A percentile compares a stretch with the other conserved stretches of the same genome.
Evolutionary conservation across 37 sponge, comb jelly and placozoan species (phyloP).

Genomic region (Aphrocallistes beatrix): DNA sequence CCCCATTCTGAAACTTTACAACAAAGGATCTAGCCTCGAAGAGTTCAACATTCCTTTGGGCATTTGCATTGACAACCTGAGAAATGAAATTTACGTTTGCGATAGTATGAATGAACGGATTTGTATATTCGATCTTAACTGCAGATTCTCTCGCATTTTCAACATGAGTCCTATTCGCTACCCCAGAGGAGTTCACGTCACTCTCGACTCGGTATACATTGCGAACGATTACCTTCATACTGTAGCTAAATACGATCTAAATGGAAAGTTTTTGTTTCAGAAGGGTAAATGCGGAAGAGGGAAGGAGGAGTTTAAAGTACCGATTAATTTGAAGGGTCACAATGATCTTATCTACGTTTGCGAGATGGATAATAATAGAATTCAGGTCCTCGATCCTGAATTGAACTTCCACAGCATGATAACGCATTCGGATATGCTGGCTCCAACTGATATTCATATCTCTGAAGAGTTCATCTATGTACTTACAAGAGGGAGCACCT

Average conservation of each 20-base stretch:
- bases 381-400: background rate
- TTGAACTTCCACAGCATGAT: background rate
- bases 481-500: background rate
- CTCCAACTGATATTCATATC: background rate
- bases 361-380: background rate
- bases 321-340: background rate
- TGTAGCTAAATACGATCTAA: background rate
- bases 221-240: background rate
- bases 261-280: background rate
- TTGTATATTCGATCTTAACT: background rate
- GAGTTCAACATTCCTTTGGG: background rate
- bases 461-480: background rate
- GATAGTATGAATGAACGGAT: background rate
- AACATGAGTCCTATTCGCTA: background rate
- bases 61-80: background rate
- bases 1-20: background rate
- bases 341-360: background rate
- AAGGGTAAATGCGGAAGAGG: background rate
- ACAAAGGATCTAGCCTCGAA: background rate
- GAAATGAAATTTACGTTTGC: background rate
- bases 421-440: background rate
- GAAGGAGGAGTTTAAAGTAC: background rate
- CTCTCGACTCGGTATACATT: background rate
- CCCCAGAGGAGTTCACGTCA: background rate
- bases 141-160: background rate